Percentiles rank a stretch among this genome's conserved stretches.
phyloP scores from a whole-genome alignment of 2,888 invertebrate species.

The Lasioglossum marginatum region DNA sequence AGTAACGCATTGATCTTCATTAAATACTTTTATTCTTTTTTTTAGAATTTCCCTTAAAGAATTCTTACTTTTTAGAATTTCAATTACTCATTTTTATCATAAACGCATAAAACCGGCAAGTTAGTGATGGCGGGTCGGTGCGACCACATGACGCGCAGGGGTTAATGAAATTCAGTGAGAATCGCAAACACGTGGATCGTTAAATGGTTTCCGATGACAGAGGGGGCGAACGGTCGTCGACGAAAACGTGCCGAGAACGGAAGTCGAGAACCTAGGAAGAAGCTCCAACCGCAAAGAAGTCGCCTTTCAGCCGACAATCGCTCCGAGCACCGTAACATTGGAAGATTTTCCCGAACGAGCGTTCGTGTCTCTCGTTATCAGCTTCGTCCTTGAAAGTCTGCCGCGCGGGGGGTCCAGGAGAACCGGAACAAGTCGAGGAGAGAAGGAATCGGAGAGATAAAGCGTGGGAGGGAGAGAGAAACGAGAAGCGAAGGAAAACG shows the following conservation, averaged over 20 bases:
- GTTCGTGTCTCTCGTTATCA: conserved; percentile 43
- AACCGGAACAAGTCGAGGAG: background rate
- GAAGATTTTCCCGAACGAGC: conserved; percentile 28
- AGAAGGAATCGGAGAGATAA: background rate
- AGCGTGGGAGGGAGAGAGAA: background rate
- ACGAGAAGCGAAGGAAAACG: background rate
- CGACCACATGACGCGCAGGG: background rate
- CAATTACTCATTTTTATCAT: too few species aligned
- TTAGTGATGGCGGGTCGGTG: too few species aligned
- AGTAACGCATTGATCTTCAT: too few species aligned
- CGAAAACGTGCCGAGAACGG: background rate
- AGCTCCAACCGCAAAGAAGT: conserved; percentile 23
- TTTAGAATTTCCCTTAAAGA: too few species aligned
- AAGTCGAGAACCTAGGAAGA: background rate
- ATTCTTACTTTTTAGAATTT: too few species aligned
- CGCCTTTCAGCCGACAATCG: conserved; percentile 21
- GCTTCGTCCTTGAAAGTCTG: conserved; percentile 25
- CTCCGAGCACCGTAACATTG: conserved; percentile 11
- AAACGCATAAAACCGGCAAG: too few species aligned
- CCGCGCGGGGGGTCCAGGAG: conserved; percentile 17
- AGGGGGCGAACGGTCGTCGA: background rate
- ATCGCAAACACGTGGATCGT: conserved; percentile 9
- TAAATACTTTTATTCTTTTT: too few species aligned
- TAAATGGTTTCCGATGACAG: conserved; percentile 11
- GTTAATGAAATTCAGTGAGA: conserved; percentile 6